A percentile compares a stretch with the other conserved stretches of the same genome.
phyloP scores from a whole-genome alignment of 2,888 invertebrate species.

The Eristalinus sepulchralis region DNA sequence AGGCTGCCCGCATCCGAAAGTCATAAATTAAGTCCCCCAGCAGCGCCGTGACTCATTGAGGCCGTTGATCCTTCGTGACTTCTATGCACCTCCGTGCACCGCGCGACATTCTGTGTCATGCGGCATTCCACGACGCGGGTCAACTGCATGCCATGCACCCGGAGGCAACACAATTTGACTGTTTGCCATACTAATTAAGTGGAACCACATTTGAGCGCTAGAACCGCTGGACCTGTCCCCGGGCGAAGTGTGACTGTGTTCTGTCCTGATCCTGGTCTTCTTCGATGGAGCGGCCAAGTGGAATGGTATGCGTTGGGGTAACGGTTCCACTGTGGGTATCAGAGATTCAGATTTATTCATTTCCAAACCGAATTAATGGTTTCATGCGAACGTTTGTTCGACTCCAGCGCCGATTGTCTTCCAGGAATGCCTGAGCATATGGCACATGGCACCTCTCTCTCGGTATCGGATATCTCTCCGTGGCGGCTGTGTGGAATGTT shows the following conservation, averaged over 20 bases:
- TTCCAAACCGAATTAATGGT: slow-evolving; percentile 65
- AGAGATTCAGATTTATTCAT: slow-evolving; percentile 65
- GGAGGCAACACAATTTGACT: slow-evolving; percentile 55
- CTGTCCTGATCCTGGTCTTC: slow-evolving; percentile 9
- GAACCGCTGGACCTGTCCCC: slow-evolving; percentile 44
- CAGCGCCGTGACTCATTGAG: slow-evolving; percentile 33
- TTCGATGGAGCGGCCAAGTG: slow-evolving; percentile 29
- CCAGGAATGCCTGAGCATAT: slow-evolving; percentile 13
- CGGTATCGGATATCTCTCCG: slow-evolving; percentile 50
- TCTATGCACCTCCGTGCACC: slow-evolving; percentile 2
- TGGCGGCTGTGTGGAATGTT: slow-evolving; percentile 50
- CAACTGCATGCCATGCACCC: slow-evolving; percentile 53
- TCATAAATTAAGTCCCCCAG: slow-evolving; percentile 42
- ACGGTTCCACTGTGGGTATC: slow-evolving; percentile 62
- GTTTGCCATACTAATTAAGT: slow-evolving; percentile 69
- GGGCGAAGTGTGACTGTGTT: slow-evolving; percentile 31
- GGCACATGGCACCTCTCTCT: slow-evolving; percentile 45
- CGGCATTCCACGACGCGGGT: slow-evolving; percentile 59
- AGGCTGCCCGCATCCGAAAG: slow-evolving; percentile 42
- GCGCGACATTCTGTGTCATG: slow-evolving; percentile 45
- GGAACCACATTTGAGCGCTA: slow-evolving; percentile 57
- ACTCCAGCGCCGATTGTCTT: slow-evolving; percentile 44
- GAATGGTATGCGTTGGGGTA: slow-evolving; percentile 40
- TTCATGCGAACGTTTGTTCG: slow-evolving; percentile 56
- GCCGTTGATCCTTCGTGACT: slow-evolving; percentile 42